Conservation (phyloP, 2,797 vertebrate species). For the Semotilus atromaculatus region DNA sequence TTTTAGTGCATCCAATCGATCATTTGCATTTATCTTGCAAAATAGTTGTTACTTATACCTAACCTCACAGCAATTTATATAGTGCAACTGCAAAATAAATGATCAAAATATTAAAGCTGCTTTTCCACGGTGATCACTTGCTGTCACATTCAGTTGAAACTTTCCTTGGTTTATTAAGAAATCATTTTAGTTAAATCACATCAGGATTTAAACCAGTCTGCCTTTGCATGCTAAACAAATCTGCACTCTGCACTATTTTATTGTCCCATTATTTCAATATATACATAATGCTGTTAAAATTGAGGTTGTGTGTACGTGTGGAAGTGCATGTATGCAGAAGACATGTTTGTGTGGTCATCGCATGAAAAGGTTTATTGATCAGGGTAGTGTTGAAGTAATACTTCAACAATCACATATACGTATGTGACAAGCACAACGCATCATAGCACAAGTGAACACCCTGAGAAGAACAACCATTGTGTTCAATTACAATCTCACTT, state of each 20-base stretch:
- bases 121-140: not conserved
- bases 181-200: not conserved
- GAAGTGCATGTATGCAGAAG: constrained; percentile 1
- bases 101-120: not conserved
- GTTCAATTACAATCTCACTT: constrained; percentile 97
- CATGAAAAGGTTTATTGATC: constrained; percentile 12
- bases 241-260: not conserved
- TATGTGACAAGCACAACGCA: constrained; percentile 30
- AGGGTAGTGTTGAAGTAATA: not conserved
- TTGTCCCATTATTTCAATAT: not conserved
- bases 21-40: not conserved
- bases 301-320: not conserved
- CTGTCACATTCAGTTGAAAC: not conserved
- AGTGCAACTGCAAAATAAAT: not conserved
- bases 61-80: not conserved
- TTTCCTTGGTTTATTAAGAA: not conserved
- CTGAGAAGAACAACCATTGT: constrained; percentile 86
- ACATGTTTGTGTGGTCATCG: not conserved
- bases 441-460: constrained; percentile 18
- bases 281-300: not conserved
- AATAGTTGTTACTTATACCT: not conserved
- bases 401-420: not conserved
- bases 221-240: not conserved
- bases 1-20: not conserved
- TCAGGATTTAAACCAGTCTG: not conserved